phyloP scores from a whole-genome alignment of 2,888 invertebrate genomes.

The Syritta pipiens region DNA sequence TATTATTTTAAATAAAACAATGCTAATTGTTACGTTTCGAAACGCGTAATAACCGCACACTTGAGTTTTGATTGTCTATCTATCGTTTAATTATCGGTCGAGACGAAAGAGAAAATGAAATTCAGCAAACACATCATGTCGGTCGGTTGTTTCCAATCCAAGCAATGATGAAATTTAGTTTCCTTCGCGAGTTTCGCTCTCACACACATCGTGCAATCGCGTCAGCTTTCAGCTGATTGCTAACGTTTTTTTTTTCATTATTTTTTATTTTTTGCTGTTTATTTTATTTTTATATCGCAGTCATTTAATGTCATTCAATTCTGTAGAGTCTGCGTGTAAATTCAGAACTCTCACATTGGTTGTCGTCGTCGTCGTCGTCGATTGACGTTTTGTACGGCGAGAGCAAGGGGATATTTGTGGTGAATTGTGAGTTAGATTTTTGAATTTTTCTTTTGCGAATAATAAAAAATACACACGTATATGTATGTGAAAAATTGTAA shows the following conservation, averaged over 20 bases:
- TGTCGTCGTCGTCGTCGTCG: too few relatives aligned
- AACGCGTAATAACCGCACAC: constrained; percentile 33
- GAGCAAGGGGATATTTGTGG: too few relatives aligned
- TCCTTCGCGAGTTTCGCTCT: constrained; percentile 39
- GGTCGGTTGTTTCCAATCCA: constrained; percentile 15
- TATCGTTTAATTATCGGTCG: constrained; percentile 44
- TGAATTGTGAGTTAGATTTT: constrained; percentile 28
- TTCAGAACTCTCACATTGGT: too few relatives aligned
- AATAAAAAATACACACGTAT: constrained; percentile 4
- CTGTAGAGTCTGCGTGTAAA: neutral
- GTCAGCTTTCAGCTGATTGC: constrained; percentile 48
- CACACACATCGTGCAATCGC: constrained; percentile 17
- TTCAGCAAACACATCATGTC: constrained; percentile 16
- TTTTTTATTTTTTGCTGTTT: constrained; percentile 2
- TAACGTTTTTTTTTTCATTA: neutral
- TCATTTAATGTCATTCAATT: constrained; percentile 26
- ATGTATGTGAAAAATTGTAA: neutral
- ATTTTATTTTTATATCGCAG: constrained; percentile 20
- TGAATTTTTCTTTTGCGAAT: too few relatives aligned
- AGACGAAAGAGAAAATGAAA: constrained; percentile 32
- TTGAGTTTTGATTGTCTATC: constrained; percentile 51
- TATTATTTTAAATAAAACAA: constrained; percentile 31
- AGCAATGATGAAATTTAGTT: constrained; percentile 48
- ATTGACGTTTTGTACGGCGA: neutral
- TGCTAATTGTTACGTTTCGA: neutral